Evolutionary conservation across 30 jellyfish, hydroid and myxozoan species (phyloP), one percentile per base, ranked within the genome.

Genomic region (Calvadosia cruxmelitensis): DNA sequence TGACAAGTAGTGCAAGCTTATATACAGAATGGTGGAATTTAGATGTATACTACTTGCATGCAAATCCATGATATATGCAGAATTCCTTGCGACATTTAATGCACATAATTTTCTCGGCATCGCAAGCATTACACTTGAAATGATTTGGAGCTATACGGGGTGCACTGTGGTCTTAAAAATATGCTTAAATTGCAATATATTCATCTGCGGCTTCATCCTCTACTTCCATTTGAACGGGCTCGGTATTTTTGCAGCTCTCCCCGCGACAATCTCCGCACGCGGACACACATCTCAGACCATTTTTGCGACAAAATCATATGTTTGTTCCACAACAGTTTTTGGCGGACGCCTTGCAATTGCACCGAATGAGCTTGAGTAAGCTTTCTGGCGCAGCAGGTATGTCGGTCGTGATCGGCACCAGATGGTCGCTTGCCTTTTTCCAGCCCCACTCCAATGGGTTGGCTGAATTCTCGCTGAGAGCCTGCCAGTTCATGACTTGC

Each of bases 261-360:
- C 88, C 88, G 50, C 33, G 66, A 67, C 88, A 76, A 10, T 76
- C 74, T 29, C 88, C 88, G 51, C 88, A 76, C 34, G 85, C 66
- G 24, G 84, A 1, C 36, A 68, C 74, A 32, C 88, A 68, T 33
- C 68, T 68, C 49, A 76, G 69, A 27, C 88, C 82, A 28, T 70
- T 33, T 52, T 74, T 74, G 35, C 80, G 23, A 36, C 85, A 74
- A 36, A 50, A 27, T 53, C 92, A 78, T 51, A 78, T 32, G 50
- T 70, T 78, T 70, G 85, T 78, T 63, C 71, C 34, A 49, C 76
- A 78, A 63, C 35, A 85, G 49, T 78, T 78, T 33, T 78, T 77
- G 34, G 92, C 57, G 2, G 78, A 32, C 49, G 77, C 15, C 62
- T 69, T 51, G 84, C 85, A 69, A 28, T 78, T 78, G 78, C 92